Percentiles rank a stretch among this genome's conserved stretches.
Evolutionary conservation across 2,888 invertebrate species (phyloP).

Genomic region (Temnothorax rugatulus): DNA sequence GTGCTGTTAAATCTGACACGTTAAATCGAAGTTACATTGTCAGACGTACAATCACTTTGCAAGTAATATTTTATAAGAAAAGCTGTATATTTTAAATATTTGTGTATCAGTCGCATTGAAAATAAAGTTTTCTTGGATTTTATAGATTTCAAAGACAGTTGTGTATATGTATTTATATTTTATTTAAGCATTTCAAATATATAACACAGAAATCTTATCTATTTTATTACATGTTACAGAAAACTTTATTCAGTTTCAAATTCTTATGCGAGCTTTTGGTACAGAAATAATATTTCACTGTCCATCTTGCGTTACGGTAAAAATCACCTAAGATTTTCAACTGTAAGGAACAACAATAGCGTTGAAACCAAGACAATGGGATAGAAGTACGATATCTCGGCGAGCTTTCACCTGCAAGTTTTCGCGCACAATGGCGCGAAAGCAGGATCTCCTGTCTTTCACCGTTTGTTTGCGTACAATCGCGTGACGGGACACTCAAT

Average conservation of each 20-base stretch:
- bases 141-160: neutral
- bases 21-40: neutral
- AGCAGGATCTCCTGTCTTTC: conserved; percentile 4
- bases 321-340: conserved; percentile 22
- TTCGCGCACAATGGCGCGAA: conserved; percentile 5
- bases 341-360: neutral
- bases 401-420: conserved; percentile 31
- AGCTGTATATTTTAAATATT: neutral
- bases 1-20: neutral
- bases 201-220: neutral
- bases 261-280: neutral
- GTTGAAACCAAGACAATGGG: conserved; percentile 5
- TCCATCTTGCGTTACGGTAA: neutral
- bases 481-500: conserved; percentile 43
- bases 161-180: neutral
- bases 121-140: neutral
- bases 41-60: neutral
- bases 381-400: conserved; percentile 17
- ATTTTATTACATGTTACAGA: neutral
- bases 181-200: neutral
- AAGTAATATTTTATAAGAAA: conserved; percentile 14
- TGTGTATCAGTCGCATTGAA: neutral
- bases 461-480: conserved; percentile 33
- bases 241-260: conserved; percentile 1
- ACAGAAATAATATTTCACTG: neutral